These are phyloP conservation scores for Macroramphosus scolopax DNA, from an alignment of 2,797 vertebrate genomes.

Conservation along the genomic window DNA sequence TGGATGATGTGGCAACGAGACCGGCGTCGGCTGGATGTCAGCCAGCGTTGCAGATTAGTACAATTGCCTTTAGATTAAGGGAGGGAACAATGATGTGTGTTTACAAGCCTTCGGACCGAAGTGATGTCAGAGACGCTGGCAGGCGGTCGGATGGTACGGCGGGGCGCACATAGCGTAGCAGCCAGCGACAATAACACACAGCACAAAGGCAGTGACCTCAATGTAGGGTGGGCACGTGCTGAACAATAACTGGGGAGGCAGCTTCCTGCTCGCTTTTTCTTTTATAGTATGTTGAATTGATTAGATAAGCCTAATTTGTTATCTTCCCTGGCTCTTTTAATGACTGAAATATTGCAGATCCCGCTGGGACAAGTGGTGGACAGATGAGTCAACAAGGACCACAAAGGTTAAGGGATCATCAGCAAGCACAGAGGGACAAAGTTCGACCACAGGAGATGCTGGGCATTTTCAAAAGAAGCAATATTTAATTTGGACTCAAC, in stretches of 20 bases:
- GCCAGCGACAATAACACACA: slow-evolving; percentile 10
- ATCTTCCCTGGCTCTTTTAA: no score
- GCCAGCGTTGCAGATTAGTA: slow-evolving; percentile 25
- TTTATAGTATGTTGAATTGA: no score
- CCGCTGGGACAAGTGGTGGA: no score
- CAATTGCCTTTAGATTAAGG: slow-evolving; percentile 36
- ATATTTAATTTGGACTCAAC: no score
- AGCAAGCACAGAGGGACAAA: no score
- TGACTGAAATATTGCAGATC: no score
- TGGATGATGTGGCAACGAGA: slow-evolving; percentile 30
- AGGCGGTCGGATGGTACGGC: slow-evolving; percentile 33
- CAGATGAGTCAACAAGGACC: no score
- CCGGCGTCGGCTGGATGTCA: slow-evolving; percentile 10
- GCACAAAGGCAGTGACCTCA: slow-evolving; percentile 18
- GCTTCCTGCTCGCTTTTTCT: no score
- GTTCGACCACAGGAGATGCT: no score
- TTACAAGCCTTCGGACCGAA: slow-evolving; percentile 18
- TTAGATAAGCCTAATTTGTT: no score
- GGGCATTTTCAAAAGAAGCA: no score
- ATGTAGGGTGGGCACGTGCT: not conserved
- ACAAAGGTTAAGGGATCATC: no score
- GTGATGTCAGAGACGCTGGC: slow-evolving; percentile 28
- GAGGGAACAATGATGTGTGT: slow-evolving; percentile 36
- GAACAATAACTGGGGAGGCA: slow-evolving; percentile 1
- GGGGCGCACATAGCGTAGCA: slow-evolving; percentile 4